Evolutionary conservation across 2,113 vertebrate species (phyloP), one percentile per base, ranked within the genome.

Genomic region (Lota lota): DNA sequence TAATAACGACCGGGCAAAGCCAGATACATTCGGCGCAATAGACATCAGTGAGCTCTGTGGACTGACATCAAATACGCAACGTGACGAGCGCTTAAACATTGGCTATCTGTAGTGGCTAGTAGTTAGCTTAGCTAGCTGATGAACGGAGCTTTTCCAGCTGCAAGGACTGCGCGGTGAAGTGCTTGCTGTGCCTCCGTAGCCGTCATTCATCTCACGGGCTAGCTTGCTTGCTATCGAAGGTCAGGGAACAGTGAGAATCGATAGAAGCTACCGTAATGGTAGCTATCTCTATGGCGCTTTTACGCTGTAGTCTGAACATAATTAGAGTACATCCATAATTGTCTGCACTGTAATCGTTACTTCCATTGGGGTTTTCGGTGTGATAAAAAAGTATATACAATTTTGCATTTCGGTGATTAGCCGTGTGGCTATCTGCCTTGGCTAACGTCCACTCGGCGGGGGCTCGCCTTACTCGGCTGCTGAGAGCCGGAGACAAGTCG

Each of bases 371-470:
- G 56, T 57, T 57, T 18, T 57, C 19, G 16, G 19, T n/a, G n/a
- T 18, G 18, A 57, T 5, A n/a, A 19, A 17, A 8, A n/a, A 7
- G 18, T 57, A 8, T 19, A 18, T n/a, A 19, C 7, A n/a, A 57
- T 57, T 57, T 57, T 57, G 18, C n/a, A 57, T 20, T 16, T 4
- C 14, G 70, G 53, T 68, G 24, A 74, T 69, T 87, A 80, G 80
- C 79, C 0, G 50, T 78, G 6, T 66, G 58, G 66, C 81, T 78
- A 71, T 6, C 64, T 50, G 58, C 74, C 76, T 84, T 81, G 79
- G 88, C 87, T 89, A 90, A 79, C 78, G 79, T 80, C 82, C 86
- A 74, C 79, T 84, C 81, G 75, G 81, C 83, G 79, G 83, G 73
- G 20, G 67, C 81, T 82, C 40, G 51, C 75, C 47, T 75, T 71